A percentile compares a stretch with the other conserved stretches of the same genome.
phyloP scores from a whole-genome alignment of 2,113 vertebrate species.

The Manacus vitellinus region DNA sequence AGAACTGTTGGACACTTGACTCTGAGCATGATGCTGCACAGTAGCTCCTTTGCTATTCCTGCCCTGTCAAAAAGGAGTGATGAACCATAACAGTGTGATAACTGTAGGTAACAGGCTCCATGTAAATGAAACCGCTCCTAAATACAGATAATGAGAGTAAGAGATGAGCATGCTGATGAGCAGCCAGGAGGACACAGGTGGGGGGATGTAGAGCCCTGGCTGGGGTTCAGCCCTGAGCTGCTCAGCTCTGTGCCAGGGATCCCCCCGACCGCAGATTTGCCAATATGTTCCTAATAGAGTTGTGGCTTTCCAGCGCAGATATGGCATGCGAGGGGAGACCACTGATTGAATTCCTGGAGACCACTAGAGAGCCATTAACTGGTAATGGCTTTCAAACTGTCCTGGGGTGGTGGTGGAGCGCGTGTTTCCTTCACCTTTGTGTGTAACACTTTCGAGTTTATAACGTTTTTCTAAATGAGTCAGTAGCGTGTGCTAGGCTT shows the following conservation, averaged over 20 bases:
- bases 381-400: constrained; percentile 35
- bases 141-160: not conserved
- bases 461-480: constrained; percentile 58
- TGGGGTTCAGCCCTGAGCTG: not conserved
- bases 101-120: not conserved
- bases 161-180: not conserved
- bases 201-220: not conserved
- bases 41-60: not conserved
- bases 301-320: not conserved
- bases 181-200: not conserved
- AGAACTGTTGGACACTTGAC: not conserved
- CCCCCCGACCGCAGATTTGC: not conserved
- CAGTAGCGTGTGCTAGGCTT: constrained; percentile 26
- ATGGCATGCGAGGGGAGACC: not conserved
- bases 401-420: not conserved
- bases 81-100: not conserved
- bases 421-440: constrained; percentile 42
- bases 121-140: not conserved
- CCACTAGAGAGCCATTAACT: constrained; percentile 22
- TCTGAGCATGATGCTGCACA: not conserved
- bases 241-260: not conserved
- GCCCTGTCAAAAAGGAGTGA: not conserved
- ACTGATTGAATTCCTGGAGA: constrained; percentile 7
- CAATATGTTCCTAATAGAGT: not conserved
- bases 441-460: constrained; percentile 36